Evolutionary conservation across 35 echinoderm and acorn worm genomes (phyloP).

Genomic region (Ophioderma brevispina): DNA sequence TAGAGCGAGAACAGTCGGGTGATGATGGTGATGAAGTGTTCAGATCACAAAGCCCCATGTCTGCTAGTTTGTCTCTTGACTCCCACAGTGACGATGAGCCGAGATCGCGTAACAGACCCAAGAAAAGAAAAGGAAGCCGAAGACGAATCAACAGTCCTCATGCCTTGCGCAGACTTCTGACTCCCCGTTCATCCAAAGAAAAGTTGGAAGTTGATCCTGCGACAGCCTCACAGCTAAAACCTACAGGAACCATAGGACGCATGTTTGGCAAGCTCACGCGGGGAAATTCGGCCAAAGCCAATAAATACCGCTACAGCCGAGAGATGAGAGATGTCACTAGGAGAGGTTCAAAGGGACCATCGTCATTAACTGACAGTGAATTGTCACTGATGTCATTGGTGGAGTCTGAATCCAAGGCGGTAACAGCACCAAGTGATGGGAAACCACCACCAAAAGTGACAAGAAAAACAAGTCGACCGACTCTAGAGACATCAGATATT

Average conservation of each 20-base stretch:
- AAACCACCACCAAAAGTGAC: neutral
- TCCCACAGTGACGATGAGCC: constrained; percentile 18
- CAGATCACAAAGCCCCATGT: neutral
- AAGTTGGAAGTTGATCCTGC: constrained; percentile 48
- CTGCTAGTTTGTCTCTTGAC: neutral
- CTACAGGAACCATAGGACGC: constrained; percentile 51
- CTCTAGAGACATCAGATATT: constrained; percentile 60
- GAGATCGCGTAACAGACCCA: neutral
- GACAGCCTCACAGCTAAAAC: constrained; percentile 21
- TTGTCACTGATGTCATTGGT: constrained; percentile 31
- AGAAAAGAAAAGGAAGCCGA: constrained; percentile 12
- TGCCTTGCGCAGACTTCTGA: constrained; percentile 49
- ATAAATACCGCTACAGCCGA: constrained; percentile 86
- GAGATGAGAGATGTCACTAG: constrained; percentile 72
- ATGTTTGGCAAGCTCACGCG: constrained; percentile 77
- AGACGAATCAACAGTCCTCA: constrained; percentile 68
- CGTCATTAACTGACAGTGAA: constrained; percentile 28
- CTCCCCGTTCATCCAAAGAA: constrained; percentile 51
- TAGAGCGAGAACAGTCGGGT: neutral
- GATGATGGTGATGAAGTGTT: neutral
- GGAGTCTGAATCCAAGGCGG: neutral
- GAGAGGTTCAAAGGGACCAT: constrained; percentile 36
- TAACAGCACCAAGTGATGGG: neutral
- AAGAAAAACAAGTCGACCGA: neutral
- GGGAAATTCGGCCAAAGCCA: constrained; percentile 42